These are phyloP conservation scores for Theodoxus fluviatilis DNA, from an alignment of 2,888 invertebrate species.

Conservation along the genomic window DNA sequence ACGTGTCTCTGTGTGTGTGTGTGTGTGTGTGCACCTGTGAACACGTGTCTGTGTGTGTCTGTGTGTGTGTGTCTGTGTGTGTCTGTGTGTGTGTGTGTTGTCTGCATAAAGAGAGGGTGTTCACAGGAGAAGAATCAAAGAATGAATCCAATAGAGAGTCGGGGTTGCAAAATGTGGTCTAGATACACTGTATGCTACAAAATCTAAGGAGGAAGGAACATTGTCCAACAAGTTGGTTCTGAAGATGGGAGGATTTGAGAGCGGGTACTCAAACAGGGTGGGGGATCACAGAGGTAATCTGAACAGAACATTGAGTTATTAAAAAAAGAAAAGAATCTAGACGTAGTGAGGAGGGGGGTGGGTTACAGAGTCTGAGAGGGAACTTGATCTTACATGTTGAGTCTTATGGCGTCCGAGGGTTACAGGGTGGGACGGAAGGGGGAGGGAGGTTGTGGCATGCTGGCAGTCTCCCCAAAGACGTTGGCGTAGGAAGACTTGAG, in stretches of 20 bases:
- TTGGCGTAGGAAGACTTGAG: constrained; percentile 65
- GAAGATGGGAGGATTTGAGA: too few relatives aligned
- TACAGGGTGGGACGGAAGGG: constrained; percentile 27
- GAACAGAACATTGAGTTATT: too few relatives aligned
- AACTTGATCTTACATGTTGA: not conserved
- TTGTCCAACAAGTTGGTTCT: too few relatives aligned
- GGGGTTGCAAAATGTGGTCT: not conserved
- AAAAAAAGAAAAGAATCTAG: too few relatives aligned
- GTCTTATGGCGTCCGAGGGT: not conserved
- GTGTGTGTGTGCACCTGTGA: not conserved
- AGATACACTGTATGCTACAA: too few relatives aligned
- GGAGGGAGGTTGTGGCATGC: constrained; percentile 29
- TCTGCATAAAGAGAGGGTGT: not conserved
- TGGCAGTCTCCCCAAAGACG: constrained; percentile 60
- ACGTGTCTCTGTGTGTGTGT: not conserved
- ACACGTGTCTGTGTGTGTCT: not conserved
- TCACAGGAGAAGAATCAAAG: not conserved
- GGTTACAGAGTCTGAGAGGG: not conserved
- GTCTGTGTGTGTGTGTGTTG: not conserved
- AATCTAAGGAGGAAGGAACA: too few relatives aligned
- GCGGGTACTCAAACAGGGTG: too few relatives aligned
- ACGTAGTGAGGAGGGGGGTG: too few relatives aligned
- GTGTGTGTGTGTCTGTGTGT: not conserved
- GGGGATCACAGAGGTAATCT: too few relatives aligned
- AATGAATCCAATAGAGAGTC: not conserved